Conservation (phyloP, 2,888 invertebrate species). For the Melinopterus prodromus region DNA sequence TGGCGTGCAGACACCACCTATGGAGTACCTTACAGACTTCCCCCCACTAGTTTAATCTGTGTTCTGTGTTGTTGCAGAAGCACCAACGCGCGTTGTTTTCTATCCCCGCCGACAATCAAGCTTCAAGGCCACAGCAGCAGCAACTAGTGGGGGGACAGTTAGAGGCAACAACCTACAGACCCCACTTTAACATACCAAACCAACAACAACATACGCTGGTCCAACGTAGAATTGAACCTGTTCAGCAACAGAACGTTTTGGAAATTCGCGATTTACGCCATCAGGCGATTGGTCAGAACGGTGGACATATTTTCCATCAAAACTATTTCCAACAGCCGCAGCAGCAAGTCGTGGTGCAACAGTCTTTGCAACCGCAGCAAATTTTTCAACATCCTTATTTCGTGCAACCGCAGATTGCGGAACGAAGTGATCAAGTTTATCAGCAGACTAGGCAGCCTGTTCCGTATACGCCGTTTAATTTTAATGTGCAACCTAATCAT, state of each 20-base stretch:
- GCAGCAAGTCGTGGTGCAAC: constrained; percentile 39
- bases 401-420: constrained; percentile 37
- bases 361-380: constrained; percentile 47
- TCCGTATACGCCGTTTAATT: constrained; percentile 49
- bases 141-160: constrained; percentile 56
- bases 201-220: constrained; percentile 44
- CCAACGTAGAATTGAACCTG: constrained; percentile 38
- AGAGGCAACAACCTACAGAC: constrained; percentile 60
- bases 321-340: constrained; percentile 39
- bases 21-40: constrained; percentile 16
- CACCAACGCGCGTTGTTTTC: constrained; percentile 50
- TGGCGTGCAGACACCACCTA: constrained; percentile 8
- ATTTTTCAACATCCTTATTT: constrained; percentile 49
- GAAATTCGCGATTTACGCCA: constrained; percentile 23
- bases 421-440: constrained; percentile 30
- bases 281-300: constrained; percentile 47
- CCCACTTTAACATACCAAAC: constrained; percentile 47
- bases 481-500: constrained; percentile 22
- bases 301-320: constrained; percentile 33
- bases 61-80: constrained; percentile 59
- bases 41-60: constrained; percentile 49
- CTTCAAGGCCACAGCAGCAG: constrained; percentile 37
- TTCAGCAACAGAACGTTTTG: constrained; percentile 41
- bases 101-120: constrained; percentile 36
- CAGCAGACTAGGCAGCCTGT: constrained; percentile 44